These are phyloP conservation scores for Nymphalis c-album DNA, from an alignment of 2,888 invertebrate genomes.

Conservation along the genomic window DNA sequence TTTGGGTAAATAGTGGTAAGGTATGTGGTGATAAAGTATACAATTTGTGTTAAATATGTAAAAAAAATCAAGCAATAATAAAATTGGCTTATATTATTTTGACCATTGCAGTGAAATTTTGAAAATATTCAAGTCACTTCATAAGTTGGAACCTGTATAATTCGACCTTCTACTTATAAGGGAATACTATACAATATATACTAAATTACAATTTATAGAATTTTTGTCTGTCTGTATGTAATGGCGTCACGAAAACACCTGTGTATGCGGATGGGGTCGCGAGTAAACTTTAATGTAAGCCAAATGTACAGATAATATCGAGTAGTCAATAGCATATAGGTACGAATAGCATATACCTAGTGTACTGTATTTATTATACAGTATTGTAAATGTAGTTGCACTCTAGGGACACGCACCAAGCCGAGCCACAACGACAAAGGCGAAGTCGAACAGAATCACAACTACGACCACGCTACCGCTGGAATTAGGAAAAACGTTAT, in stretches of 20 bases:
- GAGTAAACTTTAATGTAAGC: constrained; percentile 39
- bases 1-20: background rate
- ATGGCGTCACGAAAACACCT: constrained; percentile 41
- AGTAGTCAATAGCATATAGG: constrained; percentile 6
- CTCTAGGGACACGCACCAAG: constrained; percentile 39
- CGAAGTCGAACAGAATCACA: constrained; percentile 21
- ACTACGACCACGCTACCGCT: constrained; percentile 27
- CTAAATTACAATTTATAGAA: constrained; percentile 38
- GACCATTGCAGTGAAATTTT: background rate
- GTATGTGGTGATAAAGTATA: too few relatives aligned
- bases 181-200: background rate
- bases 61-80: too few relatives aligned
- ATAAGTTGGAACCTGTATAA: background rate
- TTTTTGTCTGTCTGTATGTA: constrained; percentile 38
- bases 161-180: too few relatives aligned
- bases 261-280: constrained; percentile 39
- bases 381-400: constrained; percentile 39
- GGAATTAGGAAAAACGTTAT: constrained; percentile 20
- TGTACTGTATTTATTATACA: constrained; percentile 13
- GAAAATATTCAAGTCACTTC: background rate
- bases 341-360: background rate
- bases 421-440: constrained; percentile 26
- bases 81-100: too few relatives aligned
- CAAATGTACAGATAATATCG: constrained; percentile 11
- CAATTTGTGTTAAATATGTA: too few relatives aligned